Conservation (phyloP, 2,113 vertebrate species). For the Anguilla japonica region DNA sequence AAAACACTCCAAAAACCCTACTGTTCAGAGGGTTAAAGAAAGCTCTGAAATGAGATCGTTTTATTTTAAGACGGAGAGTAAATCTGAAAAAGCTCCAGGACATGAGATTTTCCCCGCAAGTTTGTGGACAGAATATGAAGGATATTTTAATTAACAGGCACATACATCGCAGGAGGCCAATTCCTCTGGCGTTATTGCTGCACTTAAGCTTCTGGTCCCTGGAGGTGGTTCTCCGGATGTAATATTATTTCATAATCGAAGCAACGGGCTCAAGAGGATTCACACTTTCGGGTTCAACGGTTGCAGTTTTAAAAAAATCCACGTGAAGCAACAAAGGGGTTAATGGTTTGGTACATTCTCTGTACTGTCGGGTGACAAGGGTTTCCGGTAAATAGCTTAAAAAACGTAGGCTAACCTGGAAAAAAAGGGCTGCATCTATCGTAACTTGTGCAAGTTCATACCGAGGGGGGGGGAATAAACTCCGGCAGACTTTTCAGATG, state of each 20-base stretch:
- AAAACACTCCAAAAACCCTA: too few relatives aligned
- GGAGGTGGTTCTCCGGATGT: not conserved
- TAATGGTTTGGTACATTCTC: not conserved
- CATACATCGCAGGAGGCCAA: not conserved
- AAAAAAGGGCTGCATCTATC: not conserved
- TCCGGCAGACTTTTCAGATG: not conserved
- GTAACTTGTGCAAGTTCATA: slow-evolving; percentile 8
- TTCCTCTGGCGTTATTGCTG: not conserved
- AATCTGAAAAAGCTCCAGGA: not conserved
- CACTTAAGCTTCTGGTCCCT: slow-evolving; percentile 8
- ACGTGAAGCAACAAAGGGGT: not conserved
- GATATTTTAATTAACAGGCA: not conserved
- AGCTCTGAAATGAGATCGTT: not conserved
- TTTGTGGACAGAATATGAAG: not conserved
- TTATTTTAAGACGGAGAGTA: not conserved
- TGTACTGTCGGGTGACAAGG: not conserved
- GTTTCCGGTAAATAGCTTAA: slow-evolving; percentile 12
- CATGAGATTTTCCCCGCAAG: not conserved
- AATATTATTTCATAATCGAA: not conserved
- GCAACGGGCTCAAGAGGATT: not conserved
- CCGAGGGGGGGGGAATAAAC: not conserved
- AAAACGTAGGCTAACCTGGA: not conserved
- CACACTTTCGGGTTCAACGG: not conserved
- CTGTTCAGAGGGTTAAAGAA: not conserved
- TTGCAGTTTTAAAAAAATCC: not conserved